Percentiles rank a stretch among this genome's conserved stretches.
These are phyloP conservation scores for Dipus sagitta DNA, from an alignment of 2,797 vertebrate genomes.

Conservation along the genomic window DNA sequence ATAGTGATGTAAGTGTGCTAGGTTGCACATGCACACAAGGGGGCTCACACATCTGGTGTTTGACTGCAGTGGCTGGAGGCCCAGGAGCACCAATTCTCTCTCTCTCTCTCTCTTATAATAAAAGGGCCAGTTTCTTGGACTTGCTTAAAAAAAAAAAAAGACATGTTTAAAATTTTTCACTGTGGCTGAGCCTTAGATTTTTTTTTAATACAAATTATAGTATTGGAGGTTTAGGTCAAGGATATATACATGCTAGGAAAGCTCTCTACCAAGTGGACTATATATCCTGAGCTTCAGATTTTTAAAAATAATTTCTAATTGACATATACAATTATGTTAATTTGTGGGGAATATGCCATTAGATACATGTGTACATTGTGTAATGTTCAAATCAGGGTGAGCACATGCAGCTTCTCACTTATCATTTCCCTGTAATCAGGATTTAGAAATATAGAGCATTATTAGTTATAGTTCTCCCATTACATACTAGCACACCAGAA, in stretches of 20 bases:
- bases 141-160: too few species aligned
- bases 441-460: not conserved
- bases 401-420: not conserved
- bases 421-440: not conserved
- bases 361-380: not conserved
- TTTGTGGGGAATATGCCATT: not conserved
- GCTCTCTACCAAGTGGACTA: not conserved
- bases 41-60: too few species aligned
- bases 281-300: not conserved
- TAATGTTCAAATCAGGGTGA: not conserved
- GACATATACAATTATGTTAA: too few species aligned
- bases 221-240: not conserved
- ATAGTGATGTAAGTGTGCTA: too few species aligned
- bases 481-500: not conserved
- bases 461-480: not conserved
- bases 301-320: not conserved
- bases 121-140: too few species aligned
- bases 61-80: too few species aligned
- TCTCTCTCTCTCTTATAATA: too few species aligned
- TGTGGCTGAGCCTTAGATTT: not conserved
- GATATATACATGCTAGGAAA: not conserved
- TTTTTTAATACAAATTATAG: not conserved
- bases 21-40: too few species aligned
- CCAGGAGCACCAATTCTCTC: too few species aligned
- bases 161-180: not conserved